Evolutionary conservation across 2,797 vertebrate genomes (phyloP).

Genomic region (Xenopus petersii): DNA sequence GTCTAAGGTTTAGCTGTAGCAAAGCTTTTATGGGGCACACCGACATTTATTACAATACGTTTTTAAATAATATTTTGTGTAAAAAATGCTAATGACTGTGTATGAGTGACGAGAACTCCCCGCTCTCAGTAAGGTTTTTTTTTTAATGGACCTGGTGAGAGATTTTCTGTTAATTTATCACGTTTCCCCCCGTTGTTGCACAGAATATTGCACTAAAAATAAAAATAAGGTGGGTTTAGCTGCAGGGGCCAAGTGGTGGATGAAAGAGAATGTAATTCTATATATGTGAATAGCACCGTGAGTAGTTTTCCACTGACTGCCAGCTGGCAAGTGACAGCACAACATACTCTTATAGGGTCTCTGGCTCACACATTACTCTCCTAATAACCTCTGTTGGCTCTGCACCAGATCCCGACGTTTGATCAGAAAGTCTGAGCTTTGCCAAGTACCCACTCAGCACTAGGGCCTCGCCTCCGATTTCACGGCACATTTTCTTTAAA

Average conservation of each 20-base stretch:
- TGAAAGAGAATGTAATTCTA: constrained; percentile 7
- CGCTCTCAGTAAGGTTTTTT: too few species aligned
- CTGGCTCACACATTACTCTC: constrained; percentile 5
- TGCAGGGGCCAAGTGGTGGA: constrained; percentile 1
- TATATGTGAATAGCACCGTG: constrained; percentile 20
- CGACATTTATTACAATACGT: too few species aligned
- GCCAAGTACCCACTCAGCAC: constrained; percentile 16
- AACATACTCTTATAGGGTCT: constrained; percentile 28
- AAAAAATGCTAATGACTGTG: not conserved
- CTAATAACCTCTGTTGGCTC: constrained; percentile 33
- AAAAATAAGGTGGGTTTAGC: constrained; percentile 18
- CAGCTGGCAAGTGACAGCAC: constrained; percentile 39
- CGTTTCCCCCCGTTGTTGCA: not conserved
- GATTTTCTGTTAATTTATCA: not conserved
- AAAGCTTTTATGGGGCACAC: too few species aligned
- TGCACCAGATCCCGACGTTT: not conserved
- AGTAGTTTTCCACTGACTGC: constrained; percentile 3
- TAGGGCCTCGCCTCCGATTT: not conserved
- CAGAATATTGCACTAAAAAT: not conserved
- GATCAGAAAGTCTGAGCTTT: not conserved
- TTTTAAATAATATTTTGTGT: too few species aligned
- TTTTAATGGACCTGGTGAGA: too few species aligned
- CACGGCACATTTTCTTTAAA: too few species aligned
- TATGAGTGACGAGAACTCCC: too few species aligned
- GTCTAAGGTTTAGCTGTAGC: too few species aligned